A percentile compares a stretch with the other conserved stretches of the same genome.
Evolutionary conservation across 2,888 invertebrate species (phyloP).

Genomic region (Nymphalis polychloros): DNA sequence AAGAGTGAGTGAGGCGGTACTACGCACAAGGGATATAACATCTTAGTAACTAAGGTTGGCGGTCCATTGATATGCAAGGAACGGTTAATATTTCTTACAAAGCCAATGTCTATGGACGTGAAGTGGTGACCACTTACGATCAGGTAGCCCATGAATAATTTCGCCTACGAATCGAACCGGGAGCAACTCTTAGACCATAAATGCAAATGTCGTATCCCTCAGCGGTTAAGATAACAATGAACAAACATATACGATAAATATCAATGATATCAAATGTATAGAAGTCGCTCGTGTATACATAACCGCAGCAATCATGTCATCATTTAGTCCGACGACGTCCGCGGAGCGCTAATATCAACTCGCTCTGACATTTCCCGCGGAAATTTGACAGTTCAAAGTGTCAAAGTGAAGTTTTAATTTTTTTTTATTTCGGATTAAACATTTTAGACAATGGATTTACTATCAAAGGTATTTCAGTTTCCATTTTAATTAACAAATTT

Average conservation of each 20-base stretch:
- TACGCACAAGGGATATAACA: too few relatives aligned
- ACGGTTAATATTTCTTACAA: too few relatives aligned
- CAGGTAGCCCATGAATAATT: too few relatives aligned
- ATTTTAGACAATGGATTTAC: constrained; percentile 40
- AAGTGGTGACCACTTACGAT: too few relatives aligned
- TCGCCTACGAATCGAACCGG: too few relatives aligned
- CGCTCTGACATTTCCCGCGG: constrained; percentile 31
- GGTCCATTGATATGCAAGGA: too few relatives aligned
- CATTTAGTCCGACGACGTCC: constrained; percentile 31
- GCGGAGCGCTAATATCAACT: constrained; percentile 21
- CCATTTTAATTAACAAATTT: too few relatives aligned
- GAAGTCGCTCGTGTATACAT: constrained; percentile 9
- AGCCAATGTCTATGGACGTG: too few relatives aligned
- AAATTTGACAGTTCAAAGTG: constrained; percentile 33
- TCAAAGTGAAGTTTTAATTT: constrained; percentile 30
- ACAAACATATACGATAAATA: constrained; percentile 10
- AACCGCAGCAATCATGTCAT: constrained; percentile 25
- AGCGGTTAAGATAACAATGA: constrained; percentile 12
- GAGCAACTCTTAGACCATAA: too few relatives aligned
- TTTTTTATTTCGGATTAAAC: constrained; percentile 26
- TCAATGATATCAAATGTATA: neutral
- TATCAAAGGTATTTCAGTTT: constrained; percentile 39
- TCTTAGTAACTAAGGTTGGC: too few relatives aligned
- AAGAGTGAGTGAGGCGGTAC: too few relatives aligned
- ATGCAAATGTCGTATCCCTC: neutral